A percentile compares a stretch with the other conserved stretches of the same genome.
Conservation (phyloP, 2,113 vertebrate species). For the Paraplagusia blochii region DNA sequence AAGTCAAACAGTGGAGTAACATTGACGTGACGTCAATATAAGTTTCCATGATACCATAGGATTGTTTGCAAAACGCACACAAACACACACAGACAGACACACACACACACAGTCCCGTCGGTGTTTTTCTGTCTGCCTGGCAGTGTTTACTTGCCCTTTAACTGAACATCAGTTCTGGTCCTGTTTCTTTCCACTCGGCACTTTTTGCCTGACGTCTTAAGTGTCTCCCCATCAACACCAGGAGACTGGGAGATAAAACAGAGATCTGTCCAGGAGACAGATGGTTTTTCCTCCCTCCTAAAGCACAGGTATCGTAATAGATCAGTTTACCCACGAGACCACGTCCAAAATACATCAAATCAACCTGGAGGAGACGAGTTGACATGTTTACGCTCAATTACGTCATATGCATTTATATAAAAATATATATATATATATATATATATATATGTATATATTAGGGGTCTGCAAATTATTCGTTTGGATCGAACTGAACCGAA, state of each 20-base stretch:
- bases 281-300: neutral
- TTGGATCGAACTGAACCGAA: no score
- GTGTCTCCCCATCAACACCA: conserved; percentile 20
- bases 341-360: no score
- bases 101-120: neutral
- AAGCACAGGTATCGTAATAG: neutral
- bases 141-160: conserved; percentile 42
- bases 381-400: no score
- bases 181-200: conserved; percentile 48
- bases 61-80: no score
- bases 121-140: conserved; percentile 1
- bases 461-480: no score
- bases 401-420: no score
- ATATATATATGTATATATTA: no score
- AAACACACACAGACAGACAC: no score
- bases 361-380: no score
- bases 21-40: neutral
- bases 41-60: no score
- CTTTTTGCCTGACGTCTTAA: conserved; percentile 38
- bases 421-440: no score
- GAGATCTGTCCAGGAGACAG: conserved; percentile 1
- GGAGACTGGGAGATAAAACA: conserved; percentile 18
- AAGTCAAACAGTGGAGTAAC: no score
- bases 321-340: neutral
- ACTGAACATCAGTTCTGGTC: conserved; percentile 16